phyloP scores from a whole-genome alignment of 1,140 invertebrate genomes.

The Cotesia glomerata region DNA sequence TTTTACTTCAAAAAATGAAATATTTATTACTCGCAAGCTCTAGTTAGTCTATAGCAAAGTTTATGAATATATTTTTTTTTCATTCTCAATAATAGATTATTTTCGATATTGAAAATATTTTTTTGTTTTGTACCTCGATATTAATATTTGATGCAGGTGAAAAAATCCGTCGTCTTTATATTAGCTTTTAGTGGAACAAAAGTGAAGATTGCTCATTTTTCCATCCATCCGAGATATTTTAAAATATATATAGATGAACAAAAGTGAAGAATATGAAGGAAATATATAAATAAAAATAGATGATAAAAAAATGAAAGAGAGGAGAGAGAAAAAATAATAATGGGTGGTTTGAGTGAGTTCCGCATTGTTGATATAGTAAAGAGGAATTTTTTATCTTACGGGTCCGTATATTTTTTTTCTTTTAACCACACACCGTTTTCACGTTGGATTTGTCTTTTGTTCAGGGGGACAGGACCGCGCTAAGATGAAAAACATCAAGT shows the following conservation, averaged over 20 bases:
- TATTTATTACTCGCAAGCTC: no score
- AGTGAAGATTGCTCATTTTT: constrained; percentile 23
- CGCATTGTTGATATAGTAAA: constrained; percentile 15
- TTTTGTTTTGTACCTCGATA: not conserved
- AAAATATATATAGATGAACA: constrained; percentile 23
- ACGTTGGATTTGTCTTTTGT: constrained; percentile 35
- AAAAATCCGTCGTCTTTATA: not conserved
- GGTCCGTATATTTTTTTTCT: not conserved
- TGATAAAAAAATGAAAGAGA: constrained; percentile 10
- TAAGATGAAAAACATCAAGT: constrained; percentile 55
- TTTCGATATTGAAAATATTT: not conserved
- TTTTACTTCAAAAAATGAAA: no score
- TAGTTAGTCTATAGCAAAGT: no score
- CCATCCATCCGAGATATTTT: constrained; percentile 5
- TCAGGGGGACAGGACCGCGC: constrained; percentile 31
- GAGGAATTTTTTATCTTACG: not conserved
- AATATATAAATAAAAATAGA: not conserved
- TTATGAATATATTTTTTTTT: not conserved
- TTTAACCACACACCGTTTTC: constrained; percentile 1
- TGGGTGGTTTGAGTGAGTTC: constrained; percentile 1
- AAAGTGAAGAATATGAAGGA: constrained; percentile 8
- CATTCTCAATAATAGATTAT: not conserved
- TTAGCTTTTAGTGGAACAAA: not conserved
- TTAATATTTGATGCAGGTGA: constrained; percentile 3
- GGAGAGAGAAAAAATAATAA: constrained; percentile 10